Conservation (phyloP, 2,113 vertebrate genomes). For the Heterochromis multidens region DNA sequence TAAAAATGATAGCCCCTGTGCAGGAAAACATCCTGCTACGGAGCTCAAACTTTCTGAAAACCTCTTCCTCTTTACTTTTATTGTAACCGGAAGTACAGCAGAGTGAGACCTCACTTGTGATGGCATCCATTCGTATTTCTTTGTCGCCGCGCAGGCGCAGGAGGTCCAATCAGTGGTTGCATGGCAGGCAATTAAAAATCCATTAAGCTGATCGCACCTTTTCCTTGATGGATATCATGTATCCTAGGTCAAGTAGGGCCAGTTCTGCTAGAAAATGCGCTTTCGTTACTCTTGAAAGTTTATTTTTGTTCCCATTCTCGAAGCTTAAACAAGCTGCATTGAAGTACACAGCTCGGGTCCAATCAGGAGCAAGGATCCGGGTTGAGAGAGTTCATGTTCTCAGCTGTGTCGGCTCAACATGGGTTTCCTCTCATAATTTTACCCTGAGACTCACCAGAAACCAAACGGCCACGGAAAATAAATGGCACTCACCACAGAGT, state of each 20-base stretch:
- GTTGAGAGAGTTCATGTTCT: slow-evolving; percentile 61
- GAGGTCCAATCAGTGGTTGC: slow-evolving; percentile 43
- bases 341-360: slow-evolving; percentile 34
- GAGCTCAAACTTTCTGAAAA: not conserved
- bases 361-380: slow-evolving; percentile 56
- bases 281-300: not conserved
- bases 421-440: slow-evolving; percentile 30
- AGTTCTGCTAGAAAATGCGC: not conserved
- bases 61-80: not conserved
- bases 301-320: not conserved
- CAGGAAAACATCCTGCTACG: too few species aligned
- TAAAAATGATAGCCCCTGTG: not conserved
- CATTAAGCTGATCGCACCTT: slow-evolving; percentile 35
- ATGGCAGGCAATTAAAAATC: slow-evolving; percentile 63
- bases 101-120: slow-evolving; percentile 38
- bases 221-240: not conserved
- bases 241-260: not conserved
- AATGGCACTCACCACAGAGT: not conserved
- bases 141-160: slow-evolving; percentile 64
- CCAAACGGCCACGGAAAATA: not conserved
- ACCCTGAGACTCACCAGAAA: slow-evolving; percentile 7
- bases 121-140: slow-evolving; percentile 47
- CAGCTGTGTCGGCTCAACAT: not conserved
- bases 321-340: not conserved
- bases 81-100: not conserved